Evolutionary conservation across 1,140 invertebrate species (phyloP).

Genomic region (Mesaphorura yosii): DNA sequence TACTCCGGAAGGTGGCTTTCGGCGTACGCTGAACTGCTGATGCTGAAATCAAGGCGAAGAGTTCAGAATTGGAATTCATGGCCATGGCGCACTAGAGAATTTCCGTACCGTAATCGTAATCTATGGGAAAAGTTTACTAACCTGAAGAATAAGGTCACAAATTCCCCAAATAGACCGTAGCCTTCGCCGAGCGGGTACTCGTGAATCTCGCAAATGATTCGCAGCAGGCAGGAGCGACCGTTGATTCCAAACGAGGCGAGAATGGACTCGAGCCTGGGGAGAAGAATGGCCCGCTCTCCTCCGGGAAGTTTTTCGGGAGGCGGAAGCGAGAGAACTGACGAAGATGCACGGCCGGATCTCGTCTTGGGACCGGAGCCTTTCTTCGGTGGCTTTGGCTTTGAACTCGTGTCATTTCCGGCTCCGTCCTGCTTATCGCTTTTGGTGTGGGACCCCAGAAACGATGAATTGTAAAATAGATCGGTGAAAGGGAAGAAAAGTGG

Average conservation of each 20-base stretch:
- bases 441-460: too few relatives aligned
- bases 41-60: constrained; percentile 6
- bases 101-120: too few relatives aligned
- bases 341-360: background rate
- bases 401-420: too few relatives aligned
- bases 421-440: background rate
- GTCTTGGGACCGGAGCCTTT: background rate
- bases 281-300: constrained; percentile 24
- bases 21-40: constrained; percentile 23
- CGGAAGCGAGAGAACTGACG: constrained; percentile 22
- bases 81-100: background rate
- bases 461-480: background rate
- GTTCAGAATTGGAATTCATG: background rate
- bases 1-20: constrained; percentile 26
- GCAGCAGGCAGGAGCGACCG: constrained; percentile 21
- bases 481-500: constrained; percentile 17
- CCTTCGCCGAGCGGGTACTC: constrained; percentile 21
- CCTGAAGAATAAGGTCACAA: constrained; percentile 28
- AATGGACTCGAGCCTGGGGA: constrained; percentile 22
- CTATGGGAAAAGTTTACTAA: too few relatives aligned
- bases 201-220: constrained; percentile 29
- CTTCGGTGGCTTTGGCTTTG: too few relatives aligned
- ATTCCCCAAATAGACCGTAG: constrained; percentile 27
- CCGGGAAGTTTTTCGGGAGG: constrained; percentile 26
- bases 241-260: constrained; percentile 17